Evolutionary conservation across 2,797 vertebrate genomes (phyloP), one percentile per base, ranked within the genome.

Genomic region (Rhodeus uyekii): DNA sequence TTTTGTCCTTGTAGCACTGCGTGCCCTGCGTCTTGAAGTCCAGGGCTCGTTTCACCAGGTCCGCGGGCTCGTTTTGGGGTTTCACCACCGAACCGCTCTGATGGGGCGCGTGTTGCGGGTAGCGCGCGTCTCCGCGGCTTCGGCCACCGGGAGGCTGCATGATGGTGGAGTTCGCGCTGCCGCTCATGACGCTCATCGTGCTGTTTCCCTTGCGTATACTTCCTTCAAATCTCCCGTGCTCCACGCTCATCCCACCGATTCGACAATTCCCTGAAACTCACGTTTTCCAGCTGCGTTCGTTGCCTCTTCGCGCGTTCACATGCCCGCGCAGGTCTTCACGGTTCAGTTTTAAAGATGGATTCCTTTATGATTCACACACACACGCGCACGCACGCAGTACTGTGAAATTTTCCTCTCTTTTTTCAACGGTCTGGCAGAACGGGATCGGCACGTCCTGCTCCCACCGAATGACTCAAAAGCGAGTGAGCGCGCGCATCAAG

Each of bases 1-100:
- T 99, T 95, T 99, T 99, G 88, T 99, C 98, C 93, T 98, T 97
- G 95, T 99, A 99, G 91, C 98, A 99, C 93, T 98, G 98, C 58
- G 96, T 96, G 69, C 97, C 98, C 90, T 99, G 95, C 91, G 95
- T 93, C 94, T 98, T 98, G 93, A 99, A 99, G 92, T 98, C 97
- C 89, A 97, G 92, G 73, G 97, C 97, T 64, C 97, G 93, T 78
- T 94, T 93, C 88, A 99, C 95, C 74, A 95, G 95, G 89, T 97
- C 97, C 16, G 93, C 95, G 1, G 96, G 95, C 84, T 94, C 94
- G 75, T 90, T 90, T 84, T 90, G 90, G 5, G 90, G 39, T 60
- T 82, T 82, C 27, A 60, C 46, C 61, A 76, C 38, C 48, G 63
- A 36, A 12, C 63, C 80, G 63, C 63, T 68, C 63, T 82, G 72